Evolutionary conservation across 2,888 invertebrate species (phyloP), one percentile per base, ranked within the genome.

Genomic region (Lagria hirta): DNA sequence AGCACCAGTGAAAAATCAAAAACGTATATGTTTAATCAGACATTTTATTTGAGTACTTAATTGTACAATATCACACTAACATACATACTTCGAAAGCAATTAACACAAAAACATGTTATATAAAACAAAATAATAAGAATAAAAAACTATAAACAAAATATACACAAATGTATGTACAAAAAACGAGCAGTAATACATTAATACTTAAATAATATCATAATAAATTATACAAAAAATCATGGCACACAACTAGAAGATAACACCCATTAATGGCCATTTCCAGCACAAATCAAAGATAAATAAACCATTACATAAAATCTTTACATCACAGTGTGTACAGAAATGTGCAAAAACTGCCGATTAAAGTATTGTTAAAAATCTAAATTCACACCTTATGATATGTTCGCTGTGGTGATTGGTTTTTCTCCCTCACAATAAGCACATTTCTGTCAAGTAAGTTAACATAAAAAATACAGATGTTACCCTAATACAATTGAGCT

Each of bases 61-160:
- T 32, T 52, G 53, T 57, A 57, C 43, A 43, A 48, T 58, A 56
- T 59, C 61, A 61, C 61, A 60, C 60, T 57, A 58, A 58, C 57
- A 52, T 57, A 58, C 50, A 54, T 54, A 49, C 46, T 55, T 48
- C 50, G 41, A 49, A 49, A 49, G 36, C 49, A 48, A 43, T 30
- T 32, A 22, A 24, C 22, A 43, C 43, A 50, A 44, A 52, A 51
- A 44, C 37, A 48, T 46, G n/a, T 43, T 24, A 54, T 42, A 43
- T 41, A 48, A 53, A 45, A 38, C 27, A 27, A 49, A 43, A 40
- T 30, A 48, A n/a, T n/a, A n/a, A n/a, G n/a, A 51, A 52, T 33
- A 55, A 51, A 49, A 48, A 48, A 35, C 28, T 29, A 36, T 36
- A 48, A 48, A 45, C 15, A 41, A 32, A 17, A 28, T 37, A 11